These are phyloP conservation scores for Scartelaos histophorus DNA, from an alignment of 2,113 vertebrate species.

Conservation along the genomic window DNA sequence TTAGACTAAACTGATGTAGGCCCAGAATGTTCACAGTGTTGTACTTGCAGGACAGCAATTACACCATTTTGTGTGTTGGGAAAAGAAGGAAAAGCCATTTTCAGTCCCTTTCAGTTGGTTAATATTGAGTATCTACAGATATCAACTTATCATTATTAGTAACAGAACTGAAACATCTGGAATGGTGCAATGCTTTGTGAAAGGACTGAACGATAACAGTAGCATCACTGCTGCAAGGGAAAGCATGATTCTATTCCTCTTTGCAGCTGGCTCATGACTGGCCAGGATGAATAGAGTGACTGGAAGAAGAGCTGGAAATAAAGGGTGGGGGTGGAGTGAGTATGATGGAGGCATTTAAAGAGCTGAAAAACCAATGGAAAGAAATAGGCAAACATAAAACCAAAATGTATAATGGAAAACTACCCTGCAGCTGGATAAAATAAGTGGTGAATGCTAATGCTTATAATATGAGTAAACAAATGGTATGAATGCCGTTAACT, in stretches of 20 bases:
- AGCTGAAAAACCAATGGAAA: slow-evolving; percentile 22
- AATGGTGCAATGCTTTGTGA: background rate
- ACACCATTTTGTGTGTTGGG: no score
- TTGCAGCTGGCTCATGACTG: slow-evolving; percentile 34
- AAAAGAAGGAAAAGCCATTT: no score
- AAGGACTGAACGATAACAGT: slow-evolving; percentile 16
- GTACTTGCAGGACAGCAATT: no score
- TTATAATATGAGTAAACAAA: background rate
- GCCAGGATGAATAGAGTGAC: slow-evolving; percentile 19
- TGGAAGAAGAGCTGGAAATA: slow-evolving; percentile 16
- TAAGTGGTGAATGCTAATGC: background rate
- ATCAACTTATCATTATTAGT: no score
- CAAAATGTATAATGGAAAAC: background rate
- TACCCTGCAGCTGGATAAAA: background rate
- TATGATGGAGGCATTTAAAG: slow-evolving; percentile 28
- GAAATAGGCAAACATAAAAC: slow-evolving; percentile 15
- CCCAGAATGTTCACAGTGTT: no score
- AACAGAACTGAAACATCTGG: no score
- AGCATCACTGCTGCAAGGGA: slow-evolving; percentile 50
- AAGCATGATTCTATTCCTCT: slow-evolving; percentile 54
- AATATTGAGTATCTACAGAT: no score
- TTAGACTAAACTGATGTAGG: no score
- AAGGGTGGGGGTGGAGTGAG: slow-evolving; percentile 3
- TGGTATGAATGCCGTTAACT: background rate
- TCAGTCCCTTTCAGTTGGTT: no score